phyloP scores from a whole-genome alignment of 1,140 invertebrate genomes.

The Drosophila punjabiensis region DNA sequence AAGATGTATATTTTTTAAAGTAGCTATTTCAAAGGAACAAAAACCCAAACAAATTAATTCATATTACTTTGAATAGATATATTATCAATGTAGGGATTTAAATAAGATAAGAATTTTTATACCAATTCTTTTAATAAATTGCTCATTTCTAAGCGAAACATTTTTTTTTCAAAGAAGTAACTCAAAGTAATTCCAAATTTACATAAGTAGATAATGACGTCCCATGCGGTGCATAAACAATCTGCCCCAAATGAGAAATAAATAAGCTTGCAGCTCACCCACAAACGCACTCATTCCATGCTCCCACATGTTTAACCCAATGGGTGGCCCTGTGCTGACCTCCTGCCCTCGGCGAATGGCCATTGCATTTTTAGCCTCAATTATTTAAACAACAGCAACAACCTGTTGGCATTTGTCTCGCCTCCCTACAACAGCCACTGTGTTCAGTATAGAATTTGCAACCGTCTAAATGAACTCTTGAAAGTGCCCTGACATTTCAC shows the following conservation, averaged over 20 bases:
- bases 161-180: not conserved
- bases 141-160: too few relatives aligned
- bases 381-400: slow-evolving; percentile 62
- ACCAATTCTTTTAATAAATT: too few relatives aligned
- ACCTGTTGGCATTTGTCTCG: slow-evolving; percentile 70
- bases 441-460: slow-evolving; percentile 44
- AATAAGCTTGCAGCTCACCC: not conserved
- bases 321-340: slow-evolving; percentile 26
- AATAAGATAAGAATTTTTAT: not conserved
- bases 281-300: slow-evolving; percentile 4
- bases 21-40: too few relatives aligned
- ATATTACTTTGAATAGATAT: not conserved
- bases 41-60: not conserved
- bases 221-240: not conserved
- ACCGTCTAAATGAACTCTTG: slow-evolving; percentile 69
- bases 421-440: not conserved
- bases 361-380: slow-evolving; percentile 68
- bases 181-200: not conserved
- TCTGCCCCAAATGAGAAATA: slow-evolving; percentile 3
- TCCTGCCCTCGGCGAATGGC: slow-evolving; percentile 12
- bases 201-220: not conserved
- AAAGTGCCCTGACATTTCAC: slow-evolving; percentile 76
- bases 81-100: not conserved
- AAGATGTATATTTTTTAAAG: too few relatives aligned
- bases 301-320: not conserved